Conservation (phyloP, 1,140 invertebrate genomes). For the Ips typographus region DNA sequence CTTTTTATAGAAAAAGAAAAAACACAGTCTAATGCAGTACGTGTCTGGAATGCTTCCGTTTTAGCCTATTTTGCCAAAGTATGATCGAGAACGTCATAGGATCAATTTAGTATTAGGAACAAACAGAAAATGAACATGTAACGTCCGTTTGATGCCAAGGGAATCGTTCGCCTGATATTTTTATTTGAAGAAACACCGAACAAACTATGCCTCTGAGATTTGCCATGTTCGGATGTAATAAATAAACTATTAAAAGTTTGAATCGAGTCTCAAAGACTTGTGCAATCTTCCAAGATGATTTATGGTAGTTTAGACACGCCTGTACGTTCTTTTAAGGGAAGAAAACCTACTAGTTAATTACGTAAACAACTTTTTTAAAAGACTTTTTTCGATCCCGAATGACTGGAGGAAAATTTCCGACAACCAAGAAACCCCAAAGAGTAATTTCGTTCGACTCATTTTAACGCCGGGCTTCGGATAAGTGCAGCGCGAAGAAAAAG, state of each 20-base stretch:
- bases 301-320: no score
- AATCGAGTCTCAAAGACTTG: background rate
- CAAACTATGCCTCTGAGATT: constrained; percentile 15
- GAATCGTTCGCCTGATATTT: constrained; percentile 26
- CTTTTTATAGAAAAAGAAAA: constrained; percentile 4
- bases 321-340: background rate
- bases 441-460: background rate
- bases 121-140: background rate
- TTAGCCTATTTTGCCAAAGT: no score
- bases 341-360: background rate
- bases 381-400: background rate
- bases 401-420: background rate
- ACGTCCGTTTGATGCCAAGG: constrained; percentile 5
- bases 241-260: constrained; percentile 33
- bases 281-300: no score
- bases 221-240: constrained; percentile 12
- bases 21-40: no score
- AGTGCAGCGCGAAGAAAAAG: no score
- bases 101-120: background rate
- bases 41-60: no score
- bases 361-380: background rate
- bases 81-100: no score
- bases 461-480: no score
- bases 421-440: background rate
- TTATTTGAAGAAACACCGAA: constrained; percentile 9